Conservation (phyloP, 2,888 invertebrate species). For the Platypus cylindrus region DNA sequence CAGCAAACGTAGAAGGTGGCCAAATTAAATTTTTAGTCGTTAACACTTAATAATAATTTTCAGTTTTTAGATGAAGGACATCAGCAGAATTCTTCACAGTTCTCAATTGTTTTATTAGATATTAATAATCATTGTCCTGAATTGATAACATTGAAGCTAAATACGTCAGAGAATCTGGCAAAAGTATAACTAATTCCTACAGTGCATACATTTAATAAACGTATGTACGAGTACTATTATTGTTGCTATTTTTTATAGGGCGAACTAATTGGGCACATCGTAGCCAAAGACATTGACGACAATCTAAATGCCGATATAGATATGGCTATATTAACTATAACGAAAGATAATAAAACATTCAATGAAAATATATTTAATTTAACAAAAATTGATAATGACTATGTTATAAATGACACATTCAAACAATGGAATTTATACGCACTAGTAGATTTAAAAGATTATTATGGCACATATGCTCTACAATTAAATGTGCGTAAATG, state of each 20-base stretch:
- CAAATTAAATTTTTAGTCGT: background rate
- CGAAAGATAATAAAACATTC: constrained; percentile 34
- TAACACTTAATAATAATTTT: background rate
- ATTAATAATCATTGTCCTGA: constrained; percentile 49
- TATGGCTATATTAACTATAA: constrained; percentile 27
- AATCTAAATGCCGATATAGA: constrained; percentile 18
- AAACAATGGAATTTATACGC: constrained; percentile 36
- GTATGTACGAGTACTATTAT: background rate
- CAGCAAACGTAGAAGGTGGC: constrained; percentile 12
- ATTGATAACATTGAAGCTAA: constrained; percentile 8
- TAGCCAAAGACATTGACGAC: constrained; percentile 18
- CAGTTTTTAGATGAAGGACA: constrained; percentile 25
- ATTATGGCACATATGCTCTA: constrained; percentile 45
- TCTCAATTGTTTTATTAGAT: constrained; percentile 42
- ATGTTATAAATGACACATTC: constrained; percentile 24
- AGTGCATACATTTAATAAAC: background rate
- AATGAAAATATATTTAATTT: constrained; percentile 30
- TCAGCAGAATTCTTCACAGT: constrained; percentile 24
- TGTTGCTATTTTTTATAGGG: constrained; percentile 16
- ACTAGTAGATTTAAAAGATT: constrained; percentile 36
- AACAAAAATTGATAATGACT: constrained; percentile 15
- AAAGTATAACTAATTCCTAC: constrained; percentile 8
- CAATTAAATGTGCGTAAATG: constrained; percentile 35
- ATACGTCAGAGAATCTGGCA: constrained; percentile 15
- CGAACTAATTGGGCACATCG: constrained; percentile 17